Base-by-base conservation (phyloP, 64 coral and sea anemone species). In the Stichodactyla mertensii region DNA sequence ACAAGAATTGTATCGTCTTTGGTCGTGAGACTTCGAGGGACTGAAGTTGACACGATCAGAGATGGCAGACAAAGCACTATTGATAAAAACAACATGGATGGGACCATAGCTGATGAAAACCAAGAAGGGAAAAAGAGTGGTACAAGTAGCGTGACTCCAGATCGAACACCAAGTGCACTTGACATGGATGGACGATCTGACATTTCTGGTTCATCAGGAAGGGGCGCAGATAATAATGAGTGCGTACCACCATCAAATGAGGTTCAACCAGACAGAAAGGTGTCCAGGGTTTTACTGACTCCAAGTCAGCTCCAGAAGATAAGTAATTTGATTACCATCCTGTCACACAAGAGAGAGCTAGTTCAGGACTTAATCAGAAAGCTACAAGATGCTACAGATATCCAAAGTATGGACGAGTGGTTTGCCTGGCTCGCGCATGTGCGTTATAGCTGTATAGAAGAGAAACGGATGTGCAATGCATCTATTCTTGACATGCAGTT, bases 271-370 rank as follows among this genome's bases (percentile, higher is more conserved):
- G 82, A 84, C 10, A 27, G 52, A 19, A 53, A 26, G 4, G 57
- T 85, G 52, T 52, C 64, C 51, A 95, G 77, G 77, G 52, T 89
- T 45, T 11, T 87, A 51, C 71, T 95, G 12, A 86, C 74, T 77
- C 95, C 92, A 10, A 89, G 87, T 74, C 89, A 94, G 83, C 88
- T 89, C 58, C 95, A 98, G 61, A 98, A 98, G 88, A 90, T 98
- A 10, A 91, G 86, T 52, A 94, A 94, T 54, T 79, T 98, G 51
- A 92, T 98, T 64, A 87, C 92, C 13, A 85, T 95, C 59, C 79
- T 99, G 10, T 61, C 86, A 20, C 92, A 99, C 88, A 92, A 94
- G 67, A 86, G 88, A 62, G 93, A 95, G 22, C 16, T 99, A 27
- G 64, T 99, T 51, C 88, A 86, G 26, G 86, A 64, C 22, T 57